Percentiles rank a stretch among this genome's conserved stretches.
These are phyloP conservation scores for Sciurus vulgaris DNA, from an alignment of 2,797 vertebrate species.

Conservation along the genomic window DNA sequence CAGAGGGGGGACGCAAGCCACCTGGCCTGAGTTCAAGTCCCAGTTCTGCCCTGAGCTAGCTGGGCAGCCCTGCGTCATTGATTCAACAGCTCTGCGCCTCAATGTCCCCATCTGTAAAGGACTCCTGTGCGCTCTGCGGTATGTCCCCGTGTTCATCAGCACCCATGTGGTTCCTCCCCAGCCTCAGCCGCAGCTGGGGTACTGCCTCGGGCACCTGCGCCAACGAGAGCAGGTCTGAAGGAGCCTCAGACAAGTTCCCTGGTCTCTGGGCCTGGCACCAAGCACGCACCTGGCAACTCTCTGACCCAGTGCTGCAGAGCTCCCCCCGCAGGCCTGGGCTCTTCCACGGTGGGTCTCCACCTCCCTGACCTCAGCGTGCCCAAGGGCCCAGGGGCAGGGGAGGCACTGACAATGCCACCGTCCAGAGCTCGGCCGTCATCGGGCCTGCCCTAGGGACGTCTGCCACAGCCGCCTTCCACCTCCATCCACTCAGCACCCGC, in stretches of 20 bases:
- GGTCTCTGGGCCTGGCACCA: not conserved
- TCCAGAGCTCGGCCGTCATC: not conserved
- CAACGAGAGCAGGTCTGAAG: not conserved
- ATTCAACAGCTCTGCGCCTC: not conserved
- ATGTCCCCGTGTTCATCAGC: no score
- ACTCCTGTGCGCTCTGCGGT: no score
- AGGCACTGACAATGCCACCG: not conserved
- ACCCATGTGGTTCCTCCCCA: not conserved
- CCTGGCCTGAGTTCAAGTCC: not conserved
- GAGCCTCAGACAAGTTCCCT: not conserved
- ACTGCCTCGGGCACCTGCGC: not conserved
- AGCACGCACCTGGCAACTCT: not conserved
- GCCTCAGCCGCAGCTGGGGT: no score
- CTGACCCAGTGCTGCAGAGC: rapidly evolving
- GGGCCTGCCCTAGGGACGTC: not conserved
- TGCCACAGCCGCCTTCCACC: not conserved
- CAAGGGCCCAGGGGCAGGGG: not conserved
- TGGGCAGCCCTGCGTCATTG: not conserved
- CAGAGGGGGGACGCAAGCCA: not conserved
- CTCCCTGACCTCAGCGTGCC: not conserved
- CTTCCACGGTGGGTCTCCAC: not conserved
- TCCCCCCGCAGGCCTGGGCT: not conserved
- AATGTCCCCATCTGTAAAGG: not conserved
- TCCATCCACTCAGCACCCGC: not conserved
- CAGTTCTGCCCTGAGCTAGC: not conserved